Base-by-base conservation (phyloP, 2,113 vertebrate species). In the Megaceryle maxima region DNA sequence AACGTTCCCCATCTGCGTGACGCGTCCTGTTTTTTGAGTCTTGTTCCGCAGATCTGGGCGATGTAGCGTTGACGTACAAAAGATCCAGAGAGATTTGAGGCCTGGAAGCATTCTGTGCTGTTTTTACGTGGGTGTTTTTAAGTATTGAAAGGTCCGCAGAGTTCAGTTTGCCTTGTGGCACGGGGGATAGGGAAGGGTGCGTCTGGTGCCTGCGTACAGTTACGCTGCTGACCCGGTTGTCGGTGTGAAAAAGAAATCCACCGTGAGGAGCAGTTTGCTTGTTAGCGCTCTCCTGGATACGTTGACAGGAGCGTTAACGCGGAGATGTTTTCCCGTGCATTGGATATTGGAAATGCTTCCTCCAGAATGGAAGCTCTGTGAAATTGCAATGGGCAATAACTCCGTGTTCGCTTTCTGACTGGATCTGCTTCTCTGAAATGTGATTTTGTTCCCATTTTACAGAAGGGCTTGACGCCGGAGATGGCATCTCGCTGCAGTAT, bases 161-260 rank as follows among this genome's bases (percentile, higher is more conserved):
- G 69, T 88, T 78, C 14, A 14, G 1, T 41, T 72, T 4, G 15
- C 9, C 14, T 44, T 0, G 0, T 0, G 4, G 19, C 3, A 11
- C 2, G 24, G 25, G 5, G 35, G 44, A 18, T 48, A 14, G 50
- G 55, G 43, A 59, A n/a, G 60, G n/a, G 6, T 16, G 21, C 0
- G 3, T 43, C 56, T 24, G 22, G 24, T 44, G 53, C 3, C 3
- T 25, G 5, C 10, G 12, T 85, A 8, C 3, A 21, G 11, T 37
- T 51, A 20, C 0, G 15, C 28, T 21, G 14, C 2, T 16, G 31
- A 66, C 43, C 63, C n/a, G 16, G 35, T 80, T 17, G 48, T 16
- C 5, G n/a, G n/a, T n/a, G 20, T 43, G 72, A 69, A 21, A 88
- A 83, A 29, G 31, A 80, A 95, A 46, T 39, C 18, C 12, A 1